phyloP scores from a whole-genome alignment of 2,113 vertebrate species.

The Thomomys bottae region DNA sequence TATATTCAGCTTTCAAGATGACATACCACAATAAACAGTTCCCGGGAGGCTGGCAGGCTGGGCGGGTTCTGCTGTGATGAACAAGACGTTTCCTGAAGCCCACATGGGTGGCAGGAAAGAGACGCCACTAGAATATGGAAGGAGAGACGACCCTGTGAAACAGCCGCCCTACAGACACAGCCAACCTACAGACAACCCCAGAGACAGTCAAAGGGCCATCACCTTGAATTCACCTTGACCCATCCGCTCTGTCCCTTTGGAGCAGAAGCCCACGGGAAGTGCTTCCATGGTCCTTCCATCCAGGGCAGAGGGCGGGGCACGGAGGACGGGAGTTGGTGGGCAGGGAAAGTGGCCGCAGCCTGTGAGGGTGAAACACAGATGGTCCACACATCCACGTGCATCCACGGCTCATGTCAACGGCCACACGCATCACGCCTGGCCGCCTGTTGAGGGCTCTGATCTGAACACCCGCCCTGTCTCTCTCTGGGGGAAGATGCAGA shows the following conservation, averaged over 20 bases:
- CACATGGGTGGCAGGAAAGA: no score
- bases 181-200: not conserved
- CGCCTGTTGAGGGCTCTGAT: not conserved
- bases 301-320: no score
- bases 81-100: not conserved
- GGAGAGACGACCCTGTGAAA: not conserved
- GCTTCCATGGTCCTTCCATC: not conserved
- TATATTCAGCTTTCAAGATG: not conserved
- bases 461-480: not conserved
- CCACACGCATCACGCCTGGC: no score
- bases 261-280: not conserved
- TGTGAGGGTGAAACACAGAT: no score
- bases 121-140: no score
- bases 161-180: not conserved
- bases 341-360: not conserved
- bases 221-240: not conserved
- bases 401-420: no score
- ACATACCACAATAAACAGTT: not conserved
- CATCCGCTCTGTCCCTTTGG: not conserved
- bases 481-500: not conserved
- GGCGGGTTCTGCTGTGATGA: no score
- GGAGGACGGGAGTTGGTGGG: not conserved
- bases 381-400: not conserved
- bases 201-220: not conserved
- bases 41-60: not conserved